phyloP scores from a whole-genome alignment of 2,113 vertebrate species.

The Psilopsiagon aurifrons region DNA sequence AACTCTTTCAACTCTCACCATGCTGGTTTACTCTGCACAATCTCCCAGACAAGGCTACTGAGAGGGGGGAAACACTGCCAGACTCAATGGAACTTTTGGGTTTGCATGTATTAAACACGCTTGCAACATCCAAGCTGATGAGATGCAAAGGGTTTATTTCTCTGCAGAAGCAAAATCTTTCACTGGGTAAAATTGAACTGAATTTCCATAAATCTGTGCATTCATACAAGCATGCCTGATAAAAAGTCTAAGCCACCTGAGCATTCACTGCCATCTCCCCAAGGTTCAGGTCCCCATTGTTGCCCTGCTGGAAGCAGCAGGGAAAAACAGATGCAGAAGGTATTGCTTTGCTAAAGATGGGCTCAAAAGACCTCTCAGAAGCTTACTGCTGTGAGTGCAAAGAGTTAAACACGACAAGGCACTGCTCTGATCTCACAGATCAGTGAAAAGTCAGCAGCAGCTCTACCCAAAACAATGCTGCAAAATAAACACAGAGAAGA shows the following conservation, averaged over 20 bases:
- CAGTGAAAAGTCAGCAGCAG: constrained; percentile 44
- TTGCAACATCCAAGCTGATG: background rate
- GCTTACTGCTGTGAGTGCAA: background rate
- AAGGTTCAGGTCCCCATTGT: background rate
- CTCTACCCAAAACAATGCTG: constrained; percentile 27
- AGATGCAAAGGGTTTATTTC: background rate
- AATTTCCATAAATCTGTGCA: background rate
- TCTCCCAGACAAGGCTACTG: background rate
- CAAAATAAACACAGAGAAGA: background rate
- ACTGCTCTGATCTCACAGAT: constrained; percentile 52
- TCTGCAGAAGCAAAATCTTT: background rate
- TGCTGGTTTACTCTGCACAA: background rate
- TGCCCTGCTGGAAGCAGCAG: background rate
- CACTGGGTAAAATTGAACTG: background rate
- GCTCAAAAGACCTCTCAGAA: background rate
- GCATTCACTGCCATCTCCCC: background rate
- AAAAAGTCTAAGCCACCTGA: background rate
- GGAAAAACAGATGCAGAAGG: accelerated
- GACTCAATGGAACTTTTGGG: background rate
- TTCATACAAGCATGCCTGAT: background rate
- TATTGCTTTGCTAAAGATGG: background rate
- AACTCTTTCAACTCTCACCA: background rate
- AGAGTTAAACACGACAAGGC: constrained; percentile 50
- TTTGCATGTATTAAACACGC: background rate
- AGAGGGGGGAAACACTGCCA: background rate